Evolutionary conservation across 2,797 vertebrate genomes (phyloP).

Genomic region (Platyrinchus mystaceus): DNA sequence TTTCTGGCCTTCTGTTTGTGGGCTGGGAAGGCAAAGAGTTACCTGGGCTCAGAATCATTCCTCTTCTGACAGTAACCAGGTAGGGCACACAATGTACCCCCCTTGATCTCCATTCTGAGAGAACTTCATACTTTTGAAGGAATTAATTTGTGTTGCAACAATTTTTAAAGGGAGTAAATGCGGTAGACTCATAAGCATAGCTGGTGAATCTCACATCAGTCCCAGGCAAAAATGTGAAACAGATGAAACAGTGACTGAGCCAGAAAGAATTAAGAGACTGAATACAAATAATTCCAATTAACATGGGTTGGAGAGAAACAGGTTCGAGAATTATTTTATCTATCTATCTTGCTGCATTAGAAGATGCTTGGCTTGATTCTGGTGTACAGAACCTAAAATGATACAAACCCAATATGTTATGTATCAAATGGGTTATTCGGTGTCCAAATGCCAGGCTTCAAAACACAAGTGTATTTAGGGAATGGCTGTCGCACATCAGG

Average conservation of each 20-base stretch:
- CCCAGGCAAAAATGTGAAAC: slow-evolving; percentile 14
- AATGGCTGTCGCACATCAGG: background rate
- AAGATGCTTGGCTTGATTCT: background rate
- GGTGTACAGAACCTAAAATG: background rate
- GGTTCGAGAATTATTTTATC: background rate
- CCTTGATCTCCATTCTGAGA: background rate
- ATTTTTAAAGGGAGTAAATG: background rate
- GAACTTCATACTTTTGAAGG: background rate
- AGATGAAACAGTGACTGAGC: slow-evolving; percentile 1
- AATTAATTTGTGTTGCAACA: background rate
- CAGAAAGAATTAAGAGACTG: background rate
- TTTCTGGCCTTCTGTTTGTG: background rate
- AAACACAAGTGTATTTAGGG: background rate
- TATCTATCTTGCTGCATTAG: background rate
- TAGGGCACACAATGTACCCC: background rate
- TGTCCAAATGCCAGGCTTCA: background rate
- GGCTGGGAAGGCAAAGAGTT: background rate
- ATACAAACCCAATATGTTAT: background rate
- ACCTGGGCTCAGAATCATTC: background rate
- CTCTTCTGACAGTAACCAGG: background rate
- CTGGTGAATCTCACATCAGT: slow-evolving; percentile 1
- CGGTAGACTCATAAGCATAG: background rate
- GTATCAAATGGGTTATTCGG: background rate
- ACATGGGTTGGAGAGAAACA: background rate
- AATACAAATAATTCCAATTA: slow-evolving; percentile 31